phyloP scores from a whole-genome alignment of 1,140 invertebrate genomes.

The Hyles vespertilio region DNA sequence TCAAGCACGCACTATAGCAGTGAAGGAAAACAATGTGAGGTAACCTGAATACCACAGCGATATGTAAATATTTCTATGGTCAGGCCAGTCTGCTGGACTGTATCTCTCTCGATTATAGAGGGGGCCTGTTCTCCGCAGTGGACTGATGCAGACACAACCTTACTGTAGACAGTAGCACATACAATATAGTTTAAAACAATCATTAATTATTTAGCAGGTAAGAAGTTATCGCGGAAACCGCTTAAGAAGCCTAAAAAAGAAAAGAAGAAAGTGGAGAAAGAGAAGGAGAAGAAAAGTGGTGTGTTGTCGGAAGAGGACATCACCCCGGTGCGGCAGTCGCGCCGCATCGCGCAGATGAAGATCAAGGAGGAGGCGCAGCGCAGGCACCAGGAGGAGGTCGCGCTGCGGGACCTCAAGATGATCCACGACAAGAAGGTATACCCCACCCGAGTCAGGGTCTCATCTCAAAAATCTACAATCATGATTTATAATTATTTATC shows the following conservation, averaged over 20 bases:
- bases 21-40: too few species aligned
- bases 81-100: too few species aligned
- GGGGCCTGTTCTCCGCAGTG: too few species aligned
- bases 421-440: conserved; percentile 79
- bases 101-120: too few species aligned
- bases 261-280: conserved; percentile 30
- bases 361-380: conserved; percentile 89
- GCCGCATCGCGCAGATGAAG: conserved; percentile 89
- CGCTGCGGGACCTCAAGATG: conserved; percentile 78
- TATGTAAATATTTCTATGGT: too few species aligned
- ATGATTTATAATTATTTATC: too few species aligned
- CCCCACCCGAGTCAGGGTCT: too few species aligned
- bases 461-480: too few species aligned
- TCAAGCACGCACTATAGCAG: too few species aligned
- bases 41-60: too few species aligned
- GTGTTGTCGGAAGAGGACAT: conserved; percentile 38
- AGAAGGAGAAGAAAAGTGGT: conserved; percentile 17
- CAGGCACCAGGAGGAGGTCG: conserved; percentile 82
- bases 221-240: conserved; percentile 50
- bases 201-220: conserved; percentile 37
- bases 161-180: neutral
- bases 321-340: conserved; percentile 83
- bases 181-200: neutral
- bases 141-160: too few species aligned
- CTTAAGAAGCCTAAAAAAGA: conserved; percentile 49